Evolutionary conservation across 2,888 invertebrate genomes (phyloP), one percentile per base, ranked within the genome.

Genomic region (Clostera curtula): DNA sequence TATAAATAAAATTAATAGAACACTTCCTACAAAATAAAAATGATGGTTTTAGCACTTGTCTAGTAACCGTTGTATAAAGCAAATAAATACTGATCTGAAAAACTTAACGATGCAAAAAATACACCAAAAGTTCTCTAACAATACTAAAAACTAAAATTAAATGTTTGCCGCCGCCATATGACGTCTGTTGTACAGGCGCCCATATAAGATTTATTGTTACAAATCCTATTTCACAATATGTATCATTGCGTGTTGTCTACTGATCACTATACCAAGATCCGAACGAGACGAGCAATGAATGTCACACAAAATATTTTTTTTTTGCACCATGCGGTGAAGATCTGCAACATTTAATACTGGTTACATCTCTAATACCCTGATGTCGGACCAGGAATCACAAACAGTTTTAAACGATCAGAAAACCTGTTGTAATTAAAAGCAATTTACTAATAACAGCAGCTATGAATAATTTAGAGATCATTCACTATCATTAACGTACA

Each of bases 91-190:
- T 45, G 38, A 38, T 40, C 36, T 39, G 44, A 56, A 56, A 57
- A 63, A 64, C 46, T 47, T 48, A 49, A 56, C 53, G 55, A 57
- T 56, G 56, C 56, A 65, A 69, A 71, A 70, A 67, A 55, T 43
- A 28, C 30, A 44, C 53, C 51, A 52, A n/a, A n/a, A 56, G 55
- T 63, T 64, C 56, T 65, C 68, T 59, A 69, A 62, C 64, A 63
- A 69, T 58, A 57, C 48, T 58, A 69, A 69, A 70, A 77, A 75
- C 75, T 75, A 75, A 68, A 70, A 69, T 57, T 62, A 58, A 68
- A 69, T 73, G 64, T 64, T 65, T 63, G 60, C 62, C 27, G 36
- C 62, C 71, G 52, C 79, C 74, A 72, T 77, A 76, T 76, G 79
- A 75, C 70, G 75, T 72, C 72, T 55, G 42, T 52, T 52, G 51